phyloP scores from a whole-genome alignment of 1,140 invertebrate species.

The Pseudachorutes palmiensis region DNA sequence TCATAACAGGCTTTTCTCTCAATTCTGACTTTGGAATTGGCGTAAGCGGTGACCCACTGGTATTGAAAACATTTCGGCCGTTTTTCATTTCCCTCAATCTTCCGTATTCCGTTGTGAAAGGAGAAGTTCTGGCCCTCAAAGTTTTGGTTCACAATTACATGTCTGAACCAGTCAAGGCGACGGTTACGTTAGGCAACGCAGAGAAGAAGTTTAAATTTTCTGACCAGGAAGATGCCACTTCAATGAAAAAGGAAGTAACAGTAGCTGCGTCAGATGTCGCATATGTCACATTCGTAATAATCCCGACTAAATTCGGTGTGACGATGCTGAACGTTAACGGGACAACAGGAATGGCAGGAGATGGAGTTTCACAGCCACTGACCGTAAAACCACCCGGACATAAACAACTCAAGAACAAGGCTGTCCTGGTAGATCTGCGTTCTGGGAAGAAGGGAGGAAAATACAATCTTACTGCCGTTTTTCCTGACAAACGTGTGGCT shows the following conservation, averaged over 20 bases:
- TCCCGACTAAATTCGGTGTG: slow-evolving; percentile 63
- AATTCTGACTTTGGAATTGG: slow-evolving; percentile 57
- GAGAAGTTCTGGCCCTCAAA: slow-evolving; percentile 47
- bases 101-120: slow-evolving; percentile 18
- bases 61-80: slow-evolving; percentile 15
- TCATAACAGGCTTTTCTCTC: slow-evolving; percentile 83
- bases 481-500: slow-evolving; percentile 46
- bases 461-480: slow-evolving; percentile 1
- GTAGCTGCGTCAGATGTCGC: neutral
- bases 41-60: neutral
- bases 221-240: slow-evolving; percentile 10
- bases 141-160: slow-evolving; percentile 66
- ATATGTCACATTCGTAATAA: slow-evolving; percentile 69
- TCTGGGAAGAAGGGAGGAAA: slow-evolving; percentile 26
- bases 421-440: slow-evolving; percentile 14
- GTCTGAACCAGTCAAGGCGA: slow-evolving; percentile 9
- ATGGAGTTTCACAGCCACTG: slow-evolving; percentile 17
- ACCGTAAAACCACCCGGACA: slow-evolving; percentile 26
- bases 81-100: slow-evolving; percentile 24
- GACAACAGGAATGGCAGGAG: slow-evolving; percentile 5
- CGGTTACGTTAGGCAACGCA: slow-evolving; percentile 49
- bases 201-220: slow-evolving; percentile 15
- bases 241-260: neutral
- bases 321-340: slow-evolving; percentile 67
- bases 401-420: neutral